These are phyloP conservation scores for Sebastiscus tertius DNA, from an alignment of 2,797 vertebrate genomes.

Conservation along the genomic window DNA sequence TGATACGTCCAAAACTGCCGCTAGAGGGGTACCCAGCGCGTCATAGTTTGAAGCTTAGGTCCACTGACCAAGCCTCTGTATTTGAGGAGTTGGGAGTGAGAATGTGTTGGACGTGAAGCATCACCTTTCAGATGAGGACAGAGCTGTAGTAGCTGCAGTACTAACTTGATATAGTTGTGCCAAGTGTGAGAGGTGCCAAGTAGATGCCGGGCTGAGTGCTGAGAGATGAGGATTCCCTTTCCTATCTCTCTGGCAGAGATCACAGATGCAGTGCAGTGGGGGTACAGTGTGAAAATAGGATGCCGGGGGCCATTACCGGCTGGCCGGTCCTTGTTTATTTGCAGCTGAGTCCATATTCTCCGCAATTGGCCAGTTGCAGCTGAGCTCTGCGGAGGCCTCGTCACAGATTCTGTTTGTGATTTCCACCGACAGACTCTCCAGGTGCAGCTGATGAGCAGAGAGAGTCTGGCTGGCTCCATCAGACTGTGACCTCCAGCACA, in stretches of 20 bases:
- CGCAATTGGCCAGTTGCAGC: not conserved
- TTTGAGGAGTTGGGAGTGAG: too few relatives aligned
- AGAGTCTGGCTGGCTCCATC: conserved; percentile 16
- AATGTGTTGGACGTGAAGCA: not conserved
- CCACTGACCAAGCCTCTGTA: too few relatives aligned
- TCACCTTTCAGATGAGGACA: not conserved
- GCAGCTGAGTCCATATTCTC: not conserved
- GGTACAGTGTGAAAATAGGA: not conserved
- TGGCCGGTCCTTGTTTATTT: not conserved
- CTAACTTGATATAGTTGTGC: not conserved
- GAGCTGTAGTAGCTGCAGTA: not conserved
- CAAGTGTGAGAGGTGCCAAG: not conserved
- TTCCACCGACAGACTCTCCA: conserved; percentile 7
- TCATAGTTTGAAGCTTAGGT: not conserved
- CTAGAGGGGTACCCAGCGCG: not conserved
- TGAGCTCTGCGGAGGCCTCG: not conserved
- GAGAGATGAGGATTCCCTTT: not conserved
- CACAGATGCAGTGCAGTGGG: not conserved
- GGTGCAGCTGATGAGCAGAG: conserved; percentile 20
- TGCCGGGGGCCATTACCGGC: not conserved
- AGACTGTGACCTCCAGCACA: conserved; percentile 20
- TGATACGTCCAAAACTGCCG: not conserved
- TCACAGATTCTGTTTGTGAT: not conserved
- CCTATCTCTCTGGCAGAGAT: not conserved
- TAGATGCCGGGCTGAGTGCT: not conserved